A percentile compares a stretch with the other conserved stretches of the same genome.
Evolutionary conservation across 2,113 vertebrate genomes (phyloP).

Genomic region (Erinaceus europaeus): DNA sequence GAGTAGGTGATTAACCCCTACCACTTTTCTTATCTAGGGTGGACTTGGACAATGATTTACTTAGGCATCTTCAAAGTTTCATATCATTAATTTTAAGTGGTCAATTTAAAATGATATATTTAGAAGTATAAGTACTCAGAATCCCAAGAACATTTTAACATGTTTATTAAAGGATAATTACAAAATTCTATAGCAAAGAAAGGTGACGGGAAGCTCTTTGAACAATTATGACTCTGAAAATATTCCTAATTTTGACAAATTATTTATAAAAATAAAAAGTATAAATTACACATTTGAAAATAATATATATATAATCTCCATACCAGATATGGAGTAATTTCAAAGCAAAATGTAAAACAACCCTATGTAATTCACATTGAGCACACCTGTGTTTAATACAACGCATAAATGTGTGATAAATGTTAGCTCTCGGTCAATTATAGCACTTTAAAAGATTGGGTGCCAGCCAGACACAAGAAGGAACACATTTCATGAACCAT

Average conservation of each 20-base stretch:
- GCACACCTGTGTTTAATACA: background rate
- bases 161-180: conserved; percentile 78
- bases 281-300: conserved; percentile 50
- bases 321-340: background rate
- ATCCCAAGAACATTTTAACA: conserved; percentile 41
- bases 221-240: conserved; percentile 66
- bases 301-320: conserved; percentile 29
- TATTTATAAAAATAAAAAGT: conserved; percentile 59
- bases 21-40: background rate
- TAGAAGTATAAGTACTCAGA: conserved; percentile 30
- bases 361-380: background rate
- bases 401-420: background rate
- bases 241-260: conserved; percentile 51
- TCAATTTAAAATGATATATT: conserved; percentile 54
- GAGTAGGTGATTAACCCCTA: background rate
- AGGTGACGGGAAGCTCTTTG: background rate
- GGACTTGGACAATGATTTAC: conserved; percentile 16
- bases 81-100: conserved; percentile 31
- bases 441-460: background rate
- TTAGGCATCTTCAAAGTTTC: background rate
- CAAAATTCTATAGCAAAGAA: background rate
- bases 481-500: background rate
- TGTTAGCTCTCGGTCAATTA: background rate
- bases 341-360: conserved; percentile 28
- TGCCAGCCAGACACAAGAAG: background rate